Conservation (phyloP, 1,140 invertebrate genomes). For the Lepidotrigona ventralis region DNA sequence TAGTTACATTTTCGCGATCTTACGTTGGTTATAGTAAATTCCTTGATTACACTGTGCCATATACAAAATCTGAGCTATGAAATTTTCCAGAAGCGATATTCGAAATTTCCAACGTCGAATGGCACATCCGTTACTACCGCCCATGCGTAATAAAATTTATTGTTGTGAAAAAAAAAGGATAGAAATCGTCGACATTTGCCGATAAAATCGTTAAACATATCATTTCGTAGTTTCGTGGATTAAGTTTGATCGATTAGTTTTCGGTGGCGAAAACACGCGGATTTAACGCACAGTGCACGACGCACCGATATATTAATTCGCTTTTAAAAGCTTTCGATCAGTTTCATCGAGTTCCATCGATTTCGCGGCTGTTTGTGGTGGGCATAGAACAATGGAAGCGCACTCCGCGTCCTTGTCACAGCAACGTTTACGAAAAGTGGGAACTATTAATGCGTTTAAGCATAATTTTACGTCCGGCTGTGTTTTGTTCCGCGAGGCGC, state of each 20-base stretch:
- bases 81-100: background rate
- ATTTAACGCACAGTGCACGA: background rate
- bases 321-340: slow-evolving; percentile 3
- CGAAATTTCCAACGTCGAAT: background rate
- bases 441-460: slow-evolving; percentile 20
- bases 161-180: no score
- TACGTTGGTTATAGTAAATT: background rate
- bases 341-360: background rate
- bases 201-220: background rate
- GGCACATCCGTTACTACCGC: no score
- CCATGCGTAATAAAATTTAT: background rate
- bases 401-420: fast-evolving
- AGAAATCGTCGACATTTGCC: background rate
- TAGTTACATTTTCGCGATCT: background rate
- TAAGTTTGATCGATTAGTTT: background rate
- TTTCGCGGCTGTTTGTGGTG: background rate
- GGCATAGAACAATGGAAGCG: background rate
- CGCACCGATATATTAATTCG: background rate
- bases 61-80: background rate
- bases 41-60: background rate
- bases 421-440: slow-evolving; percentile 6
- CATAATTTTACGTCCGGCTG: slow-evolving; percentile 5
- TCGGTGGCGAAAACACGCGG: background rate
- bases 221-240: background rate
- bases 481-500: slow-evolving; percentile 4